Base-by-base conservation (phyloP, 2,888 invertebrate species). In the Metopia argyrocephala region DNA sequence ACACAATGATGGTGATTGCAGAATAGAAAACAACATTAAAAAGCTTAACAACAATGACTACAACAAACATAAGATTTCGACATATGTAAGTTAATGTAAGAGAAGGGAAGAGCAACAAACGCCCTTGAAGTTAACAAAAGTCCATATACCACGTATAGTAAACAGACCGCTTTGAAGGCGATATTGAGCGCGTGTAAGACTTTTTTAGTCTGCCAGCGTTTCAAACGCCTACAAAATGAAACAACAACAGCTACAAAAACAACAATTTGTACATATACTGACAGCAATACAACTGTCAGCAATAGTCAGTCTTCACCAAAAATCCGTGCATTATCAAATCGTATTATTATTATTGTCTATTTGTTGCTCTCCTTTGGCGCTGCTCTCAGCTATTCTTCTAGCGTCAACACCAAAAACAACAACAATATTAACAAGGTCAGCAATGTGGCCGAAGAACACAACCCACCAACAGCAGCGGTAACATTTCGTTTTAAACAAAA, bases 161-260 rank as follows among this genome's bases (percentile, higher is more conserved):
- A 81, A 73, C 52, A 70, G 79, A 61, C 61, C 66, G 59, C 70
- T 65, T 83, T 78, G 82, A 83, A 76, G 82, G 82, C 79, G 82
- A 78, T 64, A 71, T 82, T 80, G 79, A 75, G 68, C 70, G 79
- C 68, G 68, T 71, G 66, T 78, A 64, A 59, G 79, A 79, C 78
- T 78, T 75, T 54, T 54, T 46, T 38, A 64, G 78, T 74, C 66
- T 38, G 52, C 52, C 78, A 68, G 59, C 75, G 79, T 66, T 52
- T 81, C 70, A 75, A 78, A 71, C 81, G 81, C 74, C 81, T 78
- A 70, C 68, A 71, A 54, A 52, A 78, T 78, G 69, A 71, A 59
- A 61, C 38, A 31, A 38, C 27, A 20, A 54, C 45, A 46, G 25
- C 45, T 62, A 50, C 6, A 76, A 70, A 38, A 52, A 73, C 52